Evolutionary conservation across 2,797 vertebrate genomes (phyloP).

Genomic region (Amblyopsis hoosieri): DNA sequence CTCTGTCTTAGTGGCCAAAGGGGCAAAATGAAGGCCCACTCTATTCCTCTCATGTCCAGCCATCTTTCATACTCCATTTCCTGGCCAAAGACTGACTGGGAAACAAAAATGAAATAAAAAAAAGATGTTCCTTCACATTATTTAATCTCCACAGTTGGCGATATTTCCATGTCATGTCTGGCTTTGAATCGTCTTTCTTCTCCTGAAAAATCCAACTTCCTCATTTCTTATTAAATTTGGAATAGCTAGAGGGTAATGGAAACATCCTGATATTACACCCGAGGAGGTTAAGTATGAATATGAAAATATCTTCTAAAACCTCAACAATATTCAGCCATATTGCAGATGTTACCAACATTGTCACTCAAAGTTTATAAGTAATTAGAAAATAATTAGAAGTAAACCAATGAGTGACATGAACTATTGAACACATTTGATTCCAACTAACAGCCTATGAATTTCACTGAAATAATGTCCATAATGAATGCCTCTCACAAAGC

Average conservation of each 20-base stretch:
- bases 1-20: slow-evolving; percentile 42
- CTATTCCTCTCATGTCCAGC: slow-evolving; percentile 22
- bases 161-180: slow-evolving; percentile 2
- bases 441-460: not conserved
- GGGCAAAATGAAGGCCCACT: slow-evolving; percentile 40
- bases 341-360: too few relatives aligned
- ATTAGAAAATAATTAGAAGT: not conserved
- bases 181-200: not conserved
- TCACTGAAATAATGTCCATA: too few relatives aligned
- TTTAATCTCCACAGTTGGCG: slow-evolving; percentile 3
- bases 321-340: too few relatives aligned
- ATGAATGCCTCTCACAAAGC: too few relatives aligned
- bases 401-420: not conserved
- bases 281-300: too few relatives aligned
- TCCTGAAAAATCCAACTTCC: not conserved
- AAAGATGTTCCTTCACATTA: slow-evolving; percentile 40
- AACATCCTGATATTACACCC: not conserved
- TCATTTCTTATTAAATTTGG: slow-evolving; percentile 8
- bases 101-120: not conserved
- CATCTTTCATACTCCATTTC: slow-evolving; percentile 45
- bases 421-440: not conserved
- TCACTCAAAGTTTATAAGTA: too few relatives aligned
- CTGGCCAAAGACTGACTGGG: slow-evolving; percentile 9
- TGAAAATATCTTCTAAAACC: too few relatives aligned
- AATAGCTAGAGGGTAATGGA: slow-evolving; percentile 4